Conservation (phyloP, 1,140 invertebrate species). For the Cydia fagiglandana region DNA sequence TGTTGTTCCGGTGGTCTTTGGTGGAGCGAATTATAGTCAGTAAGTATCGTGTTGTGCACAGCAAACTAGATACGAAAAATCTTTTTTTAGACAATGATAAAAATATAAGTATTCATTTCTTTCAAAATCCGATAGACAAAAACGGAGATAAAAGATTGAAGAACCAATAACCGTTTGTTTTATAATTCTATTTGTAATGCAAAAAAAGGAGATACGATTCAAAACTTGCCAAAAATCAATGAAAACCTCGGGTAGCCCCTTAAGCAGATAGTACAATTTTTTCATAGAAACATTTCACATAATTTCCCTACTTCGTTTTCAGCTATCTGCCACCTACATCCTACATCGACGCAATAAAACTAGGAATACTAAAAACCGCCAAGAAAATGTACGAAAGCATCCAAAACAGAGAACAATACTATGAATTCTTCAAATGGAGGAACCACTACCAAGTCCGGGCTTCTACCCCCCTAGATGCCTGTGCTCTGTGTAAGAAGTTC, state of each 20-base stretch:
- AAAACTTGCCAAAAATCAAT: too few relatives aligned
- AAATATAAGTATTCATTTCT: too few relatives aligned
- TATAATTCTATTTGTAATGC: too few relatives aligned
- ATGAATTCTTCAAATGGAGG: slow-evolving; percentile 58
- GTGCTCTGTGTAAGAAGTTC: slow-evolving; percentile 48
- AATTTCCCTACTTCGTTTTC: slow-evolving; percentile 19
- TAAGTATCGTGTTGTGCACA: slow-evolving; percentile 30
- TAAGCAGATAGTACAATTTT: neutral
- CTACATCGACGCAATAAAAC: slow-evolving; percentile 48
- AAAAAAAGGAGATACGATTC: too few relatives aligned
- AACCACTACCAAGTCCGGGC: slow-evolving; percentile 56
- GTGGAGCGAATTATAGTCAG: slow-evolving; percentile 61
- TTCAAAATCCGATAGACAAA: too few relatives aligned
- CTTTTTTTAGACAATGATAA: too few relatives aligned
- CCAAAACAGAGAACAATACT: slow-evolving; percentile 46
- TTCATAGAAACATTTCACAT: neutral
- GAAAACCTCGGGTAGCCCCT: too few relatives aligned
- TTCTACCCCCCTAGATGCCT: slow-evolving; percentile 43
- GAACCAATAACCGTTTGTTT: too few relatives aligned
- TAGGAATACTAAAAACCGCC: slow-evolving; percentile 40
- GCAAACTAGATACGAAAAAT: too few relatives aligned
- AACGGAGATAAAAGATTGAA: too few relatives aligned
- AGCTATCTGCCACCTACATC: slow-evolving; percentile 59
- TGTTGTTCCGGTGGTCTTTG: slow-evolving; percentile 78
- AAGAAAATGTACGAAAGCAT: slow-evolving; percentile 49